phyloP scores from a whole-genome alignment of 30 jellyfish, hydroid and myxozoan species.

The Turritopsis rubra region DNA sequence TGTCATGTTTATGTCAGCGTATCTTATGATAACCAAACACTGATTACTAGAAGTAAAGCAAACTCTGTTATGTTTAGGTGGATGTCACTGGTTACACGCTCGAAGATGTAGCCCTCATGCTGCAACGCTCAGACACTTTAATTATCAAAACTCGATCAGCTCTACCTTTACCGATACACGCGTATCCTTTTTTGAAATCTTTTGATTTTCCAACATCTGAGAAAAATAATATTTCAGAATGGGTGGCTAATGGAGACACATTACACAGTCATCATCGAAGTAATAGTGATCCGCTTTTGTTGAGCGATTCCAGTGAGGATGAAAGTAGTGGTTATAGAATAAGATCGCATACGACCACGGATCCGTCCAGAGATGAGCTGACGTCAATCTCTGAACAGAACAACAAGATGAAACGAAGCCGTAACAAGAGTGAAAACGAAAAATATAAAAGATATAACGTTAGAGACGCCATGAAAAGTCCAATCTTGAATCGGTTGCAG shows the following conservation, averaged over 20 bases:
- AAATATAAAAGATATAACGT: neutral
- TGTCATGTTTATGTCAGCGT: no score
- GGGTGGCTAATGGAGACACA: neutral
- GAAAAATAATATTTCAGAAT: neutral
- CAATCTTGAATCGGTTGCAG: neutral
- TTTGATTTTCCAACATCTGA: neutral
- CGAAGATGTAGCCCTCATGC: slow-evolving; percentile 80
- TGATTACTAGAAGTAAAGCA: no score
- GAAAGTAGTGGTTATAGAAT: neutral
- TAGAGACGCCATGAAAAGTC: neutral
- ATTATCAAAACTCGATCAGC: slow-evolving; percentile 69
- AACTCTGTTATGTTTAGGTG: slow-evolving; percentile 24
- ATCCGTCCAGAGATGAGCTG: neutral
- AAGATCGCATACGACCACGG: slow-evolving; percentile 10
- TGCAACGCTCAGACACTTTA: slow-evolving; percentile 75
- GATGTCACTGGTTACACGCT: slow-evolving; percentile 54
- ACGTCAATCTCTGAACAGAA: neutral
- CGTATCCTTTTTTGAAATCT: slow-evolving; percentile 10
- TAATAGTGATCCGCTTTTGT: slow-evolving; percentile 1
- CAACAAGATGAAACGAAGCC: neutral
- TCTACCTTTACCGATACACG: slow-evolving; percentile 43
- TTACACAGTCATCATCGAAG: neutral
- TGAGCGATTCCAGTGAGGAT: neutral
- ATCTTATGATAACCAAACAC: no score
- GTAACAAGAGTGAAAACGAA: neutral